Conservation (phyloP, 1,140 invertebrate species). For the Philotrypesis tridentata region DNA sequence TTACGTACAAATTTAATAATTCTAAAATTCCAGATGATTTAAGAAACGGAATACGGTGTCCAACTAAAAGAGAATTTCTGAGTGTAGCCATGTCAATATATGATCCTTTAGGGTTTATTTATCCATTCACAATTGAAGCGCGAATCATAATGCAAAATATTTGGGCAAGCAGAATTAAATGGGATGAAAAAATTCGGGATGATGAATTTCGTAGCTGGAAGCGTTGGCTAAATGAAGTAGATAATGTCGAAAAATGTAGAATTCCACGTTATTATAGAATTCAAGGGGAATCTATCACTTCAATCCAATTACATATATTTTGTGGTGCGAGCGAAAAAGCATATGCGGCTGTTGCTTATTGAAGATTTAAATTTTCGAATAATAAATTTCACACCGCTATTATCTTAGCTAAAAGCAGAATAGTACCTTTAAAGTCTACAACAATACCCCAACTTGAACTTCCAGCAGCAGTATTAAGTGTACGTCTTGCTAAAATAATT, state of each 20-base stretch:
- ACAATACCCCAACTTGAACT: slow-evolving; percentile 16
- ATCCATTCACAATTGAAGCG: slow-evolving; percentile 57
- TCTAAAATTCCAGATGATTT: not conserved
- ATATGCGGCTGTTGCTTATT: slow-evolving; percentile 2
- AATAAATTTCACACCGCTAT: not conserved
- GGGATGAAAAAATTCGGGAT: slow-evolving; percentile 31
- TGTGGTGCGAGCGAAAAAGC: not conserved
- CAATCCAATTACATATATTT: slow-evolving; percentile 3
- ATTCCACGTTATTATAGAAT: slow-evolving; percentile 7
- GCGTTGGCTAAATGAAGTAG: slow-evolving; percentile 1
- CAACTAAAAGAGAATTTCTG: slow-evolving; percentile 57
- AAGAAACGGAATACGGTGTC: not conserved
- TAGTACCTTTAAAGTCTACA: not conserved
- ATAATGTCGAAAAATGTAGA: not conserved
- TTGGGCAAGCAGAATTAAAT: slow-evolving; percentile 49
- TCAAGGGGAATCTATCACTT: not conserved
- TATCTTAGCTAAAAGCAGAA: not conserved
- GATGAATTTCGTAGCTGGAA: not conserved
- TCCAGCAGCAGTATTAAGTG: not conserved
- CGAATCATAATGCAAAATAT: slow-evolving; percentile 66
- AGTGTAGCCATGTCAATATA: slow-evolving; percentile 52
- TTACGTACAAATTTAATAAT: not conserved
- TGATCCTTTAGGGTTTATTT: not conserved
- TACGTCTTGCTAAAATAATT: not conserved
- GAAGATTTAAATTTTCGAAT: not conserved